Conservation (phyloP, 2,888 invertebrate genomes). For the Tipula helvola region DNA sequence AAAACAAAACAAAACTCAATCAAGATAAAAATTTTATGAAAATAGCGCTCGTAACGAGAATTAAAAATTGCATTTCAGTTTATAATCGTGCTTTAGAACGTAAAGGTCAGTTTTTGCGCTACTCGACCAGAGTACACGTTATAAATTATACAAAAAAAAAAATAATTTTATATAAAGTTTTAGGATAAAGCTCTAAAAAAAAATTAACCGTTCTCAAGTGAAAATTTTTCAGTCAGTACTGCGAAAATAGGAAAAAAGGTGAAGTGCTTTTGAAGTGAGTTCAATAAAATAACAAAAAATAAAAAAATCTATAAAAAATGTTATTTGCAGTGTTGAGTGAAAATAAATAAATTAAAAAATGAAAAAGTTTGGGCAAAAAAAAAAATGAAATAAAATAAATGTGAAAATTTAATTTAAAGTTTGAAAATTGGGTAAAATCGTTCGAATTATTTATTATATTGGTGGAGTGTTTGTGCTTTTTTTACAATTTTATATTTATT, state of each 20-base stretch:
- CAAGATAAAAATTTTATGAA: background rate
- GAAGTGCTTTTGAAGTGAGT: background rate
- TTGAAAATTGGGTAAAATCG: background rate
- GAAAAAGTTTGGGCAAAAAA: background rate
- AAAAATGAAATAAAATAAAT: background rate
- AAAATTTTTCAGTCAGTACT: background rate
- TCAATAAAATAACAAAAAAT: background rate
- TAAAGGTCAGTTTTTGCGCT: background rate
- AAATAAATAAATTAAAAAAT: background rate
- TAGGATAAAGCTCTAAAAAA: background rate
- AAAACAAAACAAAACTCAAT: background rate
- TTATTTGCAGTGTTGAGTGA: background rate
- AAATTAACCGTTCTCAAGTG: background rate
- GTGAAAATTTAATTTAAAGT: background rate
- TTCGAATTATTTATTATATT: background rate
- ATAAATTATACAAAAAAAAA: background rate
- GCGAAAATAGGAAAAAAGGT: background rate
- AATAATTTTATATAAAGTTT: background rate
- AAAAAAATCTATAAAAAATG: background rate
- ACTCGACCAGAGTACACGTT: background rate
- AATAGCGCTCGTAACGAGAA: background rate
- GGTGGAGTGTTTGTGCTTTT: background rate
- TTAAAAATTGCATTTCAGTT: background rate
- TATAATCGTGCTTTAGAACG: background rate
- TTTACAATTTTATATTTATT: background rate